phyloP scores from a whole-genome alignment of 2,888 invertebrate species.

The Scaptomyza caliginosa region DNA sequence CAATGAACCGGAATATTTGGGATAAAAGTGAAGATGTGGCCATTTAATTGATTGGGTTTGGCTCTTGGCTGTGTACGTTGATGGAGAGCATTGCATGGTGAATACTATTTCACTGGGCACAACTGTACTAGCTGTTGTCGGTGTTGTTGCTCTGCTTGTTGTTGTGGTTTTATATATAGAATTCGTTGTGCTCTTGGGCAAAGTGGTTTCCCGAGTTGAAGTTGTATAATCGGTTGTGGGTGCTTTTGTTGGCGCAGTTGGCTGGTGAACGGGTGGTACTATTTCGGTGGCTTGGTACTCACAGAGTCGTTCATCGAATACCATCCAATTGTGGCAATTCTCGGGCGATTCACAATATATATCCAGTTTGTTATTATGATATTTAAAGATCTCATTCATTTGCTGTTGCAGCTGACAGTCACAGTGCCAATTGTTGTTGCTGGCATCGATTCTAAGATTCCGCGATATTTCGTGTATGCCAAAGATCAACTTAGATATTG shows the following conservation, averaged over 20 bases:
- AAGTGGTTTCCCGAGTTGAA: not conserved
- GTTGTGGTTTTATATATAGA: not conserved
- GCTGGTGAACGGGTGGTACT: not conserved
- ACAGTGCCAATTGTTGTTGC: conserved; percentile 73
- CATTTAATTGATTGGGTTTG: conserved; percentile 29
- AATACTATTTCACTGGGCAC: conserved; percentile 1
- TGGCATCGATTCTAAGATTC: conserved; percentile 50
- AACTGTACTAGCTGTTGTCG: conserved; percentile 6
- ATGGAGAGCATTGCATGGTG: conserved; percentile 43
- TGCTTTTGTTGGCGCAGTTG: too few species aligned
- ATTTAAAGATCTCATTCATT: conserved; percentile 51
- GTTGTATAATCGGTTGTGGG: not conserved
- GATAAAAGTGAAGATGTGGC: conserved; percentile 54
- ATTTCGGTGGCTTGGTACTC: rapidly evolving
- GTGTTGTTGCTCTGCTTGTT: not conserved
- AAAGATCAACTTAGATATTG: conserved; percentile 63
- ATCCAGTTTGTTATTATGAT: conserved; percentile 8
- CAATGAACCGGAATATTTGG: conserved; percentile 15
- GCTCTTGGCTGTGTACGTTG: not conserved
- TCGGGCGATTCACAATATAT: conserved; percentile 58
- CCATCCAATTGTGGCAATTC: conserved; percentile 30
- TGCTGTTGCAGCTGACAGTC: conserved; percentile 60
- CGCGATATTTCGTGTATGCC: conserved; percentile 43
- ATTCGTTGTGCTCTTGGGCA: conserved; percentile 1
- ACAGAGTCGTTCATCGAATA: conserved; percentile 56